Evolutionary conservation across 2,888 invertebrate species (phyloP).

Genomic region (Pseudeuparius sepicola): DNA sequence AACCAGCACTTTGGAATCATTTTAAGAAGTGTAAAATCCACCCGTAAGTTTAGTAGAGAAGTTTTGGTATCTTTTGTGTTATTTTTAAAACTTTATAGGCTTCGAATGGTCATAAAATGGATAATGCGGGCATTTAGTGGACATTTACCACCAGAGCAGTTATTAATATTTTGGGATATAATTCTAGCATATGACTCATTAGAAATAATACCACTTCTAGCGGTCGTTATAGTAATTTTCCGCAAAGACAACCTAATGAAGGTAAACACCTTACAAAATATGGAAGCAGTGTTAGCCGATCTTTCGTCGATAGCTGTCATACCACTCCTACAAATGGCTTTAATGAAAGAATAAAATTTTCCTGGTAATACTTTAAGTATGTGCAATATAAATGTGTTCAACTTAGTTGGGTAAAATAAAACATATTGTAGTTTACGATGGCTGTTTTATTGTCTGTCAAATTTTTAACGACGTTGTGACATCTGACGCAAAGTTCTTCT

Average conservation of each 20-base stretch:
- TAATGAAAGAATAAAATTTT: slow-evolving; percentile 46
- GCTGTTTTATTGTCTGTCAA: slow-evolving; percentile 21
- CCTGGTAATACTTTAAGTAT: too few relatives aligned
- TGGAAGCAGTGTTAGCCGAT: slow-evolving; percentile 81
- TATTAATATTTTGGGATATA: slow-evolving; percentile 87
- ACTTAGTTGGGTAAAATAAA: too few relatives aligned
- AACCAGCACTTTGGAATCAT: slow-evolving; percentile 85
- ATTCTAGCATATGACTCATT: slow-evolving; percentile 86
- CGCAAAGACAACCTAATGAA: slow-evolving; percentile 76
- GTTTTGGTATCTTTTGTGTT: too few relatives aligned
- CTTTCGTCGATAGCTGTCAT: slow-evolving; percentile 78
- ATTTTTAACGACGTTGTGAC: slow-evolving; percentile 31
- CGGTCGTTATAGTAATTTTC: slow-evolving; percentile 75
- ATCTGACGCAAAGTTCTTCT: slow-evolving; percentile 46
- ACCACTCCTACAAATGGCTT: slow-evolving; percentile 70
- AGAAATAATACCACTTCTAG: slow-evolving; percentile 79
- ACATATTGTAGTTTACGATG: slow-evolving; percentile 9
- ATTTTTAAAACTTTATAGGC: slow-evolving; percentile 49
- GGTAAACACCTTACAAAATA: slow-evolving; percentile 61
- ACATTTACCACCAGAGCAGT: slow-evolving; percentile 83
- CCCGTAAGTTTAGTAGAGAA: slow-evolving; percentile 75
- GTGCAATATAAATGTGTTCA: too few relatives aligned
- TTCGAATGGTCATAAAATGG: slow-evolving; percentile 92
- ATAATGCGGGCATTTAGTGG: slow-evolving; percentile 94
- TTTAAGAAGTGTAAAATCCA: slow-evolving; percentile 80